Conservation (phyloP, 2,888 invertebrate species). For the Lasioglossum malachurum region DNA sequence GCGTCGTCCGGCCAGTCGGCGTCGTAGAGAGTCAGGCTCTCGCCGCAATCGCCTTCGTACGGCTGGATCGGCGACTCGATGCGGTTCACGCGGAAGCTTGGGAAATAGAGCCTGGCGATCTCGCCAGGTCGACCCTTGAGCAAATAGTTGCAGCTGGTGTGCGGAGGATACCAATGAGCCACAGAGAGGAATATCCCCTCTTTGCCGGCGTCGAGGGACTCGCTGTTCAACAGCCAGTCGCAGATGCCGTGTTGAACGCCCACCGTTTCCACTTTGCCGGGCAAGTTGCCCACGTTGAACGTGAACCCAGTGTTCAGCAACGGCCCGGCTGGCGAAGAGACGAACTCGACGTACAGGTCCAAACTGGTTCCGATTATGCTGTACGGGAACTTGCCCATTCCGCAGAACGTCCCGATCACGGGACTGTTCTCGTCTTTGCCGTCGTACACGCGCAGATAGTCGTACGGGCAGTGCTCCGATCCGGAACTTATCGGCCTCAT, state of each 20-base stretch:
- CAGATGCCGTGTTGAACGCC: conserved; percentile 94
- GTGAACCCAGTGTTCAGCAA: conserved; percentile 96
- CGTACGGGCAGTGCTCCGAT: conserved; percentile 94
- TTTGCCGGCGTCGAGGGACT: conserved; percentile 91
- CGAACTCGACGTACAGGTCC: conserved; percentile 95
- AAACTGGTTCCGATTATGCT: conserved; percentile 97
- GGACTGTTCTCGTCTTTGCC: conserved; percentile 95
- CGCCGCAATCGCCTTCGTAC: conserved; percentile 95
- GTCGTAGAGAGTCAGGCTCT: conserved; percentile 95
- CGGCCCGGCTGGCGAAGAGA: conserved; percentile 95
- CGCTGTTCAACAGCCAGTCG: conserved; percentile 95
- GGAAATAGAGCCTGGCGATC: conserved; percentile 95
- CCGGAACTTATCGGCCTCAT: conserved; percentile 96
- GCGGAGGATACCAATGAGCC: conserved; percentile 97
- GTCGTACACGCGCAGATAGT: conserved; percentile 95
- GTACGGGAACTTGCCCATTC: conserved; percentile 97
- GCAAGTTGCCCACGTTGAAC: conserved; percentile 98
- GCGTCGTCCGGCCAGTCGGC: conserved; percentile 95
- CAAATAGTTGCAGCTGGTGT: conserved; percentile 96
- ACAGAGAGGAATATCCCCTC: conserved; percentile 96
- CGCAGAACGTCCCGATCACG: conserved; percentile 96
- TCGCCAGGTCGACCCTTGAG: conserved; percentile 95
- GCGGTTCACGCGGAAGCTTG: conserved; percentile 95
- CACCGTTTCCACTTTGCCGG: conserved; percentile 95
- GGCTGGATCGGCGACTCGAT: conserved; percentile 95